Conservation (phyloP, 92 coral and sea anemone species). For the Heteractis magnifica region DNA sequence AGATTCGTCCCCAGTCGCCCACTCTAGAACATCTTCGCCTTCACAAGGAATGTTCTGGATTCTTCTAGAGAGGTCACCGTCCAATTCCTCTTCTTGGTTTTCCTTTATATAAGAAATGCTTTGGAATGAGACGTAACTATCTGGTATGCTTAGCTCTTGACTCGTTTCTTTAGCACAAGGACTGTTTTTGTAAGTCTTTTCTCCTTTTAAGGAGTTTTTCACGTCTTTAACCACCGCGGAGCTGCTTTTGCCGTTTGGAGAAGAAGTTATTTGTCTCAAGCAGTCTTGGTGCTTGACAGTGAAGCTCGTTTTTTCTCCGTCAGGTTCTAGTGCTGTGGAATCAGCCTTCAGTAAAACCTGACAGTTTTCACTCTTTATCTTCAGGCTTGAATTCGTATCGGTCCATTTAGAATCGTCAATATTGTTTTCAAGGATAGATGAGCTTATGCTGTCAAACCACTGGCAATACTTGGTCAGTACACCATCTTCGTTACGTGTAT, state of each 20-base stretch:
- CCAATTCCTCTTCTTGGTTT: not conserved
- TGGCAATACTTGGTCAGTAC: not conserved
- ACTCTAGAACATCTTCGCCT: not conserved
- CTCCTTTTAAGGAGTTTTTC: not conserved
- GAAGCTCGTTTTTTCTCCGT: too few species aligned
- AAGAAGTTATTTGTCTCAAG: too few species aligned
- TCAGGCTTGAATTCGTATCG: not conserved
- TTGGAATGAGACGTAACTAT: too few species aligned
- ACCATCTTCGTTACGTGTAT: not conserved
- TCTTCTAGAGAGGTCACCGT: not conserved
- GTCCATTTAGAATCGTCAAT: not conserved
- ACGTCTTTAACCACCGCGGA: not conserved
- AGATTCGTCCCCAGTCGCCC: not conserved
- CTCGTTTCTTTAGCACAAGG: not conserved
- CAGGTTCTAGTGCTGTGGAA: not conserved
- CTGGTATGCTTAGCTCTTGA: not conserved
- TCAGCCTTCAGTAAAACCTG: not conserved
- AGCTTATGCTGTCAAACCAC: not conserved
- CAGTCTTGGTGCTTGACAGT: too few species aligned
- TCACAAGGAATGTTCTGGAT: not conserved
- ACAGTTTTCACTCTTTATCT: not conserved
- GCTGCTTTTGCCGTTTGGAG: too few species aligned
- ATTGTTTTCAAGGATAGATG: constrained; percentile 1
- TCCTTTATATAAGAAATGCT: too few species aligned
- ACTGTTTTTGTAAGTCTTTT: not conserved